Evolutionary conservation across 2,888 invertebrate genomes (phyloP).

Genomic region (Xestia c-nigrum): DNA sequence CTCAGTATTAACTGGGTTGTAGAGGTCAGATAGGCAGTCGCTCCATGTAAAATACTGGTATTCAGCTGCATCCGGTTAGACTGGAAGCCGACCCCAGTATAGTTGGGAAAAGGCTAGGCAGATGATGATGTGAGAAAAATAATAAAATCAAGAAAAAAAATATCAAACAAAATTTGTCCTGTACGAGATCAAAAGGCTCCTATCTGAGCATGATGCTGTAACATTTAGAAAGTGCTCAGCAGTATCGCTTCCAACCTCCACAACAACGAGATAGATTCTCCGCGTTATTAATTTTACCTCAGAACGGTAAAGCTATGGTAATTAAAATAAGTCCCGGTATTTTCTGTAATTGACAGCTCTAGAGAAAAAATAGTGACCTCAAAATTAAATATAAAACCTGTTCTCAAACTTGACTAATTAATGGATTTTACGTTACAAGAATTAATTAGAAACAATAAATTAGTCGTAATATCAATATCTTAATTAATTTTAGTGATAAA

Average conservation of each 20-base stretch:
- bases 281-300: background rate
- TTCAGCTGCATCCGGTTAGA: too few relatives aligned
- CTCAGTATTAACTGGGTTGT: too few relatives aligned
- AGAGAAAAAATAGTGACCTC: background rate
- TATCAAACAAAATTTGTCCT: too few relatives aligned
- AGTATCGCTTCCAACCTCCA: background rate
- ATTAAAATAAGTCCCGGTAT: background rate
- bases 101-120: too few relatives aligned
- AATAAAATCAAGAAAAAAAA: too few relatives aligned
- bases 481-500: slow-evolving; percentile 20
- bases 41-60: too few relatives aligned
- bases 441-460: slow-evolving; percentile 13
- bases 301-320: background rate
- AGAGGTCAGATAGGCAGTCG: too few relatives aligned
- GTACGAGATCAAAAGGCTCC: too few relatives aligned
- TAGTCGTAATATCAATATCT: background rate
- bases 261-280: background rate
- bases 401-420: background rate
- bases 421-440: background rate
- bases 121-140: too few relatives aligned
- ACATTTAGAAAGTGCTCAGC: background rate
- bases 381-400: background rate
- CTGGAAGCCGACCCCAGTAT: too few relatives aligned
- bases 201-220: too few relatives aligned
- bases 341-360: slow-evolving; percentile 17